Evolutionary conservation across 2,888 invertebrate species (phyloP), one percentile per base, ranked within the genome.

Genomic region (Mythimna impura): DNA sequence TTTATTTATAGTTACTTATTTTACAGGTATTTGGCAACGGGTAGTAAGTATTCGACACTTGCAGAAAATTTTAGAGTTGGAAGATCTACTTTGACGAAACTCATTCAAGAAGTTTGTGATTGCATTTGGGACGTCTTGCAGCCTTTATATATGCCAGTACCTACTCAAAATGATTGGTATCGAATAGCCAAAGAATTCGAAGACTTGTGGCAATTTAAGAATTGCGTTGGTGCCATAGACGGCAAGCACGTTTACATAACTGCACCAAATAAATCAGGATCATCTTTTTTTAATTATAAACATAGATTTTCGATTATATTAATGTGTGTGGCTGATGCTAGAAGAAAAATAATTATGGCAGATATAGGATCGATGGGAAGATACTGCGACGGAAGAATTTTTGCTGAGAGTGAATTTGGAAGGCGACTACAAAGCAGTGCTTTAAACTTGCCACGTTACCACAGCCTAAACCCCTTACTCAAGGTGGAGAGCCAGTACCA

Each of bases 201-300:
- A 47, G 62, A 62, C 17, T 20, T 62, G 17, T 43, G 62, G 17
- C 62, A 62, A 62, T 62, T 43, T 43, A 62, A 62, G 25, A 62
- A 62, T 20, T 25, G 25, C 10, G 34, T 58, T 20, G 58, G 58
- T 34, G 34, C 58, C 5, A 10, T 43, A 25, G 25, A 62, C 20
- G 43, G 43, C 17, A 62, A 62, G 1, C 43, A 62, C 20, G 62
- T 62, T 17, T 62, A 62, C 43, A 47, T 62, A 17, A 25, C 0
- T 47, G 62, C 43, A 62, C 25, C 25, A 60, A 36, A 58, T 58
- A 58, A 58, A 25, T 17, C 62, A 43, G 61, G 43, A 1, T 62
- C 61, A 5, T 17, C 34, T 34, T 34, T 34, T 34, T 34, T 34
- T 34, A 30, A 30, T 34, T 7, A 34, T 34, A 34, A 34, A 34